A percentile compares a stretch with the other conserved stretches of the same genome.
phyloP scores from a whole-genome alignment of 2,113 vertebrate genomes.

The Petrocephalus zakoni region DNA sequence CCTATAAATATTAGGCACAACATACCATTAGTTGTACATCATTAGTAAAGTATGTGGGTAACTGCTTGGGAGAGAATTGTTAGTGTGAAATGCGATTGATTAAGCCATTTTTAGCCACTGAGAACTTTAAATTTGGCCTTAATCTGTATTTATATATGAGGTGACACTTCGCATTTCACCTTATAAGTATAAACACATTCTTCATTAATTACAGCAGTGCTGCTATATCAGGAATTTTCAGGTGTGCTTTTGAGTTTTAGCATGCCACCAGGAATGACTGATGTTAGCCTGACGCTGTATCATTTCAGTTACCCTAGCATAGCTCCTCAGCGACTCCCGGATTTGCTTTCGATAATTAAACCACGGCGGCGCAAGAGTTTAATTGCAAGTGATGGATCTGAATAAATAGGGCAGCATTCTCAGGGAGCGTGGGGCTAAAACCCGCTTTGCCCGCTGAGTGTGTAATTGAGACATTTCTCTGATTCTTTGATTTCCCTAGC shows the following conservation, averaged over 20 bases:
- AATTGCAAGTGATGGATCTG: background rate
- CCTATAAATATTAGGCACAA: background rate
- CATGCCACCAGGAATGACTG: background rate
- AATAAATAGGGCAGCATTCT: slow-evolving; percentile 9
- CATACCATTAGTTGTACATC: background rate
- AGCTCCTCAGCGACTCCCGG: background rate
- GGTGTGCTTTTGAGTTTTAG: background rate
- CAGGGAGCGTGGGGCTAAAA: background rate
- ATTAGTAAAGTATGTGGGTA: background rate
- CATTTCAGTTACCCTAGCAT: background rate
- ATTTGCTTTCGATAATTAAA: slow-evolving; percentile 6
- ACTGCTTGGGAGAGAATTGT: background rate
- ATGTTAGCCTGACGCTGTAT: background rate
- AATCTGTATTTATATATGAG: background rate
- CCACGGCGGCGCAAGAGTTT: background rate
- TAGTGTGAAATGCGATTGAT: background rate
- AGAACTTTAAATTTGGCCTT: slow-evolving; percentile 5
- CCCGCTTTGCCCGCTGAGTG: background rate
- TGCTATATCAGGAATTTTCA: background rate
- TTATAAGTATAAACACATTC: background rate
- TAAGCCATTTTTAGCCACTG: background rate
- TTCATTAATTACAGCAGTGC: background rate
- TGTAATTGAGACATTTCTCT: slow-evolving; percentile 9
- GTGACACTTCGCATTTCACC: background rate
- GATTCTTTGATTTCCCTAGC: background rate